phyloP scores from a whole-genome alignment of 2,113 vertebrate species.

The Mobula birostris region DNA sequence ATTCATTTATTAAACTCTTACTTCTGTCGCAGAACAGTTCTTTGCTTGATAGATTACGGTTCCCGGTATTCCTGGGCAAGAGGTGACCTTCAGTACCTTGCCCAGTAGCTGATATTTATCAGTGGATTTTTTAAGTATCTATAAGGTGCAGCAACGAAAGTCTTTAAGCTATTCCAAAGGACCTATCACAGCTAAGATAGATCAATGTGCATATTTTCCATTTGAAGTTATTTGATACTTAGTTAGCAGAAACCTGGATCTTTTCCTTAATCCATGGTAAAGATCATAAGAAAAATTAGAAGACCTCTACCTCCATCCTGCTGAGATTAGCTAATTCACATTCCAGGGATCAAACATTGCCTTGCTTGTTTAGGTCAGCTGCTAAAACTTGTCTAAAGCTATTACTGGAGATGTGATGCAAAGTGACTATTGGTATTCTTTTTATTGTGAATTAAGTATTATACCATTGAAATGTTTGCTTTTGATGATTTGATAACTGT shows the following conservation, averaged over 20 bases:
- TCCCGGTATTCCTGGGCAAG: neutral
- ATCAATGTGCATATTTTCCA: neutral
- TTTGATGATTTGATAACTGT: neutral
- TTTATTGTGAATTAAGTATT: neutral
- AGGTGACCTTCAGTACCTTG: neutral
- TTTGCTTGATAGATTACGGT: neutral
- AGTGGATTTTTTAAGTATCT: neutral
- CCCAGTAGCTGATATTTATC: neutral
- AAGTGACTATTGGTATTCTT: neutral
- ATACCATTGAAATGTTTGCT: neutral
- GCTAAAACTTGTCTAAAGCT: slow-evolving; percentile 1
- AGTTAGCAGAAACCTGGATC: neutral
- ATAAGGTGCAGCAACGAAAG: neutral
- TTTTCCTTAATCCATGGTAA: neutral
- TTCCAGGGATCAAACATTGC: neutral
- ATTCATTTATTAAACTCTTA: neutral
- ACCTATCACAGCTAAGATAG: neutral
- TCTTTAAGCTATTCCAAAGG: neutral
- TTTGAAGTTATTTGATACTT: neutral
- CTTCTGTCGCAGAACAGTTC: neutral
- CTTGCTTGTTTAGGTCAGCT: neutral
- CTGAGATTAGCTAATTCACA: neutral
- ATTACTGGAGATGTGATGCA: neutral
- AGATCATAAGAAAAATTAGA: neutral
- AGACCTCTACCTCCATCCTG: neutral